These are phyloP conservation scores for Amphiura filiformis DNA, from an alignment of 35 echinoderm and acorn worm species.

Conservation along the genomic window DNA sequence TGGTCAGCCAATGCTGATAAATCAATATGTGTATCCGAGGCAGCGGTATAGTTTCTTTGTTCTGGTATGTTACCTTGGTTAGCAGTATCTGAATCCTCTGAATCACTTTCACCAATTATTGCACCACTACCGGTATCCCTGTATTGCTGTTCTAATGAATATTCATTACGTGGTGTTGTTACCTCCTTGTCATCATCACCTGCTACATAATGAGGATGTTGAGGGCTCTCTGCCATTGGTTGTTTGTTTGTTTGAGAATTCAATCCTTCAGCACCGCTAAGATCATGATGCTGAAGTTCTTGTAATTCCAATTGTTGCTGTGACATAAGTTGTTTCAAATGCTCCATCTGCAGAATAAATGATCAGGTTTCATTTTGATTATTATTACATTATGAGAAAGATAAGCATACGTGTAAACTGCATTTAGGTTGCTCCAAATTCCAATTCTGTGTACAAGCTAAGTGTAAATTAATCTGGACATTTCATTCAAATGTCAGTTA, in stretches of 20 bases:
- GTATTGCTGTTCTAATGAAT: not conserved
- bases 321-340: not conserved
- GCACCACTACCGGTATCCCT: too few relatives aligned
- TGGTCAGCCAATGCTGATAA: constrained; percentile 33
- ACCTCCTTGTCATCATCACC: not conserved
- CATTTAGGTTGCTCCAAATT: too few relatives aligned
- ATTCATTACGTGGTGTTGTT: not conserved
- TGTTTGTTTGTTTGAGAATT: too few relatives aligned
- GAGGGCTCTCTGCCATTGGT: not conserved
- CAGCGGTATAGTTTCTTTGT: not conserved
- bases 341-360: not conserved
- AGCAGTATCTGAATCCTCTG: not conserved
- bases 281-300: not conserved
- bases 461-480: too few relatives aligned
- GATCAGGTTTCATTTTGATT: too few relatives aligned
- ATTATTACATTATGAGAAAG: too few relatives aligned
- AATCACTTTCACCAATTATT: not conserved
- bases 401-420: too few relatives aligned
- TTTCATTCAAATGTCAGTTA: too few relatives aligned
- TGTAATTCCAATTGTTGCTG: not conserved
- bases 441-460: too few relatives aligned
- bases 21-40: not conserved
- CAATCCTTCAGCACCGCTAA: too few relatives aligned
- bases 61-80: not conserved
- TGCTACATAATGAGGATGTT: not conserved